Evolutionary conservation across 2,888 invertebrate genomes (phyloP).

Genomic region (Nymphalis c-album): DNA sequence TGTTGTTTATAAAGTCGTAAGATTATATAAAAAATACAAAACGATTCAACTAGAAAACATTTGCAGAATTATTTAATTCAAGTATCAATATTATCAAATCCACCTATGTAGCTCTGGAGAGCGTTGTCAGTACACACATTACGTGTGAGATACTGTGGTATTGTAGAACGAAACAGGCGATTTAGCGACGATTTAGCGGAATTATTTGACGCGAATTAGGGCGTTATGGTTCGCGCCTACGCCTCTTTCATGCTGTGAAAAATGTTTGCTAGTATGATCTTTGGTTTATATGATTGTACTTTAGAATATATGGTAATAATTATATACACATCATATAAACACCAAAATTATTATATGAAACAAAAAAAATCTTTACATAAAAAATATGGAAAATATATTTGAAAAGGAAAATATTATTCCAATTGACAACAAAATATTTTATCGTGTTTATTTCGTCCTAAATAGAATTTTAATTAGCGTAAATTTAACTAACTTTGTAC

Average conservation of each 20-base stretch:
- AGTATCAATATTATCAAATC: constrained; percentile 53
- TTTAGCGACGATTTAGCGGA: constrained; percentile 66
- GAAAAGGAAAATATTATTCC: too few species aligned
- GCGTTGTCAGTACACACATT: constrained; percentile 76
- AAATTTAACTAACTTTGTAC: not conserved
- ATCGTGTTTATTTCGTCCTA: not conserved
- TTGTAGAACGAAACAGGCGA: constrained; percentile 67
- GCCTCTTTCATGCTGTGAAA: constrained; percentile 18
- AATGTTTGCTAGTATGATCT: constrained; percentile 3
- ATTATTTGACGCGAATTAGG: constrained; percentile 65
- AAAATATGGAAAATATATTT: too few species aligned
- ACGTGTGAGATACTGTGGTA: constrained; percentile 73
- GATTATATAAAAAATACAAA: too few species aligned
- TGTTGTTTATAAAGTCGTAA: too few species aligned
- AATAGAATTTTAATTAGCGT: not conserved
- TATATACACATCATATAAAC: too few species aligned
- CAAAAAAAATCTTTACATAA: too few species aligned
- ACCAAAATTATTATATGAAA: too few species aligned
- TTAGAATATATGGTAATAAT: not conserved
- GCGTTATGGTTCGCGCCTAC: constrained; percentile 55
- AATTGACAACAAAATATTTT: too few species aligned
- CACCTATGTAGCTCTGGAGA: constrained; percentile 44
- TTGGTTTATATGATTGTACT: not conserved
- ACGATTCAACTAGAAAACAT: too few species aligned
- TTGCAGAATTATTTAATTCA: constrained; percentile 19